Conservation (phyloP, 2,797 vertebrate genomes). For the Enteromius unitaeniatus region DNA sequence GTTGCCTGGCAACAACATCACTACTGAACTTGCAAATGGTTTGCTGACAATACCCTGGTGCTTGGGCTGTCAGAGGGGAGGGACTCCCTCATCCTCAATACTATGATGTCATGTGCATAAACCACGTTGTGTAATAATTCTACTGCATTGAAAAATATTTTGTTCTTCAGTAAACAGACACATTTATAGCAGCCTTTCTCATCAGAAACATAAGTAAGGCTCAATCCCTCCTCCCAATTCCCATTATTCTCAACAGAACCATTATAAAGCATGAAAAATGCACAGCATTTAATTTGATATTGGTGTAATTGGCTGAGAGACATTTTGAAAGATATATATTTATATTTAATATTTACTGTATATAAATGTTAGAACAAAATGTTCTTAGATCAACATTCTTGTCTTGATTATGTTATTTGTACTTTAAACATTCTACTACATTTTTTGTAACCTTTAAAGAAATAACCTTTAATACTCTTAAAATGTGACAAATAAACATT, state of each 20-base stretch:
- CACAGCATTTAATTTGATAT: neutral
- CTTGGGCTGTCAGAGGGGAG: constrained; percentile 64
- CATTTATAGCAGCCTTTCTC: neutral
- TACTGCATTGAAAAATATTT: too few species aligned
- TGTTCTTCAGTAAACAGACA: neutral
- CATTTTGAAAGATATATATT: neutral
- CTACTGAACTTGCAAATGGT: constrained; percentile 84
- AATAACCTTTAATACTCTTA: too few species aligned
- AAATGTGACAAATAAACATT: too few species aligned
- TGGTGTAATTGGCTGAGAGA: neutral
- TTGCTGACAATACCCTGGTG: constrained; percentile 72
- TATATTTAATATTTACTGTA: too few species aligned
- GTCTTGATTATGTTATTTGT: too few species aligned
- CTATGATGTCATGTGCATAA: constrained; percentile 31
- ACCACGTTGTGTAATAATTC: constrained; percentile 4
- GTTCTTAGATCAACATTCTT: too few species aligned
- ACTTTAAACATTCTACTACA: too few species aligned
- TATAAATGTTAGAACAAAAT: too few species aligned
- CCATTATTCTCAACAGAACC: neutral
- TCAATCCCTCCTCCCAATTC: neutral
- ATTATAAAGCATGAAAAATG: neutral
- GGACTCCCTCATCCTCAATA: constrained; percentile 77
- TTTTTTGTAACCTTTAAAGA: too few species aligned
- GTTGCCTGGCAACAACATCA: constrained; percentile 86
- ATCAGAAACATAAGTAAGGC: neutral